These are phyloP conservation scores for Varroa destructor DNA, from an alignment of 1,140 invertebrate genomes.

Conservation along the genomic window DNA sequence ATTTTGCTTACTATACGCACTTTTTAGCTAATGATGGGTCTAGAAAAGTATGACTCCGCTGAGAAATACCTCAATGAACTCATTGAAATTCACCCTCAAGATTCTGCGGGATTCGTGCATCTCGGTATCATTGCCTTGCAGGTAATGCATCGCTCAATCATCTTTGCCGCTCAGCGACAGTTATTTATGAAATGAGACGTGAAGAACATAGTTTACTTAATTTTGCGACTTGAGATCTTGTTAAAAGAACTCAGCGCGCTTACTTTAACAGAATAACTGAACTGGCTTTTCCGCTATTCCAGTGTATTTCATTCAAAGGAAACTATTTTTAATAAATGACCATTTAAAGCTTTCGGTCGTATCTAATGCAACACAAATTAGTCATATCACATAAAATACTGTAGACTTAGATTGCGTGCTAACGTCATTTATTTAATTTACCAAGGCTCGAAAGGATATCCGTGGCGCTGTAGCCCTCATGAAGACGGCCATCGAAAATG, in stretches of 20 bases:
- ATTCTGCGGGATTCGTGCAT: slow-evolving; percentile 73
- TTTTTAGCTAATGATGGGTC: slow-evolving; percentile 56
- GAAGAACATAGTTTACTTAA: too few species aligned
- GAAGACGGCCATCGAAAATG: slow-evolving; percentile 65
- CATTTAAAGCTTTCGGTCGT: too few species aligned
- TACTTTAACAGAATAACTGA: too few species aligned
- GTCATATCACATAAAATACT: too few species aligned
- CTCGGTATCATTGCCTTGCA: slow-evolving; percentile 46
- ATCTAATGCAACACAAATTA: too few species aligned
- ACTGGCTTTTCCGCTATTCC: too few species aligned
- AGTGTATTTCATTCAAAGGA: too few species aligned
- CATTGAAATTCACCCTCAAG: slow-evolving; percentile 62
- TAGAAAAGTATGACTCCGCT: slow-evolving; percentile 63
- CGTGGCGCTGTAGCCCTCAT: slow-evolving; percentile 49
- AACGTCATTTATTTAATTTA: slow-evolving; percentile 47
- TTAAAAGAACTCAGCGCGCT: not conserved
- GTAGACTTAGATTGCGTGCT: slow-evolving; percentile 5
- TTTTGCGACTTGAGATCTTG: too few species aligned
- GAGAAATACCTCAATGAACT: slow-evolving; percentile 67
- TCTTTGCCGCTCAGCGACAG: not conserved
- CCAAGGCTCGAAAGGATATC: slow-evolving; percentile 66
- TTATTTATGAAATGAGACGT: too few species aligned
- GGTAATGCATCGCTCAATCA: not conserved
- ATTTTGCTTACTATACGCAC: too few species aligned
- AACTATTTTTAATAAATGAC: too few species aligned